Evolutionary conservation across 2,888 invertebrate species (phyloP).

Genomic region (Diarsia rubi): DNA sequence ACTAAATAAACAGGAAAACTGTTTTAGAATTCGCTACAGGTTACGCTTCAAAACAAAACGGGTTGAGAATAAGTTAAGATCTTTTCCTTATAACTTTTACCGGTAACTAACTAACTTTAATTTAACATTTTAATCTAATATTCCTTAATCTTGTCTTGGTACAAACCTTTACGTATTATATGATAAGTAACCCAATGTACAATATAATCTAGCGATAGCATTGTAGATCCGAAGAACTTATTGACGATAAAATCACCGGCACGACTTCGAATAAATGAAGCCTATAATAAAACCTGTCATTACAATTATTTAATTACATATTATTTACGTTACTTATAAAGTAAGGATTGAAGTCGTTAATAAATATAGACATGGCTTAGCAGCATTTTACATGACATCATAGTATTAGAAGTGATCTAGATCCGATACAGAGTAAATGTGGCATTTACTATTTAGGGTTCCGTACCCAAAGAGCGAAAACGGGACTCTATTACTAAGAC

Average conservation of each 20-base stretch:
- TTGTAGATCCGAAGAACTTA: not conserved
- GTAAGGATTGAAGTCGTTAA: not conserved
- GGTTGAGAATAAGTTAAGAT: not conserved
- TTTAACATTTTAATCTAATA: not conserved
- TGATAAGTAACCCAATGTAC: not conserved
- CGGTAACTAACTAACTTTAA: not conserved
- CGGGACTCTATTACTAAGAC: no score
- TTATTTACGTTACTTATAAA: not conserved
- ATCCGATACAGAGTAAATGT: not conserved
- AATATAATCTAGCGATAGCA: not conserved
- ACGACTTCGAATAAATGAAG: constrained; percentile 8
- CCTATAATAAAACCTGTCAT: constrained; percentile 1
- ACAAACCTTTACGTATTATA: no score
- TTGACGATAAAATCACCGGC: constrained; percentile 4
- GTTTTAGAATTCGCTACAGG: not conserved
- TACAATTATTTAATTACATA: constrained; percentile 1
- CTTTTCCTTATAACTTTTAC: constrained; percentile 5
- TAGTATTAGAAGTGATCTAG: constrained; percentile 1
- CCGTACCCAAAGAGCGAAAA: no score
- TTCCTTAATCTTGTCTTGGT: not conserved
- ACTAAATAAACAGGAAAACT: constrained; percentile 26
- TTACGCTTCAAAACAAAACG: not conserved
- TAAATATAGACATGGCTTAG: not conserved
- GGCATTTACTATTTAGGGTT: not conserved
- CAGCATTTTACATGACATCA: constrained; percentile 31